Evolutionary conservation across 2,113 vertebrate genomes (phyloP).

Genomic region (Rhodinocichla rosea): DNA sequence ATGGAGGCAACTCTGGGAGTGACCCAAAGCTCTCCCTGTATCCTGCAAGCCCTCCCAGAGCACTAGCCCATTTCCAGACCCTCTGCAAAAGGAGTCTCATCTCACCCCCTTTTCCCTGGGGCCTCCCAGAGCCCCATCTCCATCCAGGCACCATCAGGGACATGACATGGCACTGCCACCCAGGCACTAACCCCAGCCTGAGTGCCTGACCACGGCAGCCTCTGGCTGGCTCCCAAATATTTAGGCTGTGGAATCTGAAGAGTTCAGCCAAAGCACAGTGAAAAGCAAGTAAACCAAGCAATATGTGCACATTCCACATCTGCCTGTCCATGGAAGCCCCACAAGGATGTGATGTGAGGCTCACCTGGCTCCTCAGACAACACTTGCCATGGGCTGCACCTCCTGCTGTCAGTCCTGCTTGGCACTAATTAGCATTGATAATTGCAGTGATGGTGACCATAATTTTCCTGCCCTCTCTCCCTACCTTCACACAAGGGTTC

Average conservation of each 20-base stretch:
- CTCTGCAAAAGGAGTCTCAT: background rate
- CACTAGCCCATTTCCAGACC: background rate
- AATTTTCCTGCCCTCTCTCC: conserved; percentile 46
- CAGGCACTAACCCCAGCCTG: background rate
- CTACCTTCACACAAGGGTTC: conserved; percentile 25
- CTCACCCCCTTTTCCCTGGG: accelerated
- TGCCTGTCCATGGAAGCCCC: background rate
- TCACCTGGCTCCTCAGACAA: background rate
- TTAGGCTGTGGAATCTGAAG: background rate
- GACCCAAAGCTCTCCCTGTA: background rate
- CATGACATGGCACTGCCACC: background rate
- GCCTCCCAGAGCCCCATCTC: too few relatives aligned
- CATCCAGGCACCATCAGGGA: background rate
- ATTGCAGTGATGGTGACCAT: conserved; percentile 25
- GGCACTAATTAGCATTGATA: conserved; percentile 58
- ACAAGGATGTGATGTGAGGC: background rate
- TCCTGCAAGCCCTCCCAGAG: background rate
- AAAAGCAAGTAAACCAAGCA: accelerated
- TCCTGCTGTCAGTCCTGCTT: background rate
- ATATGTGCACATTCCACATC: accelerated
- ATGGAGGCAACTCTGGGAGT: background rate
- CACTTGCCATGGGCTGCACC: background rate
- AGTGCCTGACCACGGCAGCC: background rate
- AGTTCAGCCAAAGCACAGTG: background rate
- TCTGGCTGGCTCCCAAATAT: background rate